Conservation (phyloP, 2,797 vertebrate species). For the Peromyscus aztecus region DNA sequence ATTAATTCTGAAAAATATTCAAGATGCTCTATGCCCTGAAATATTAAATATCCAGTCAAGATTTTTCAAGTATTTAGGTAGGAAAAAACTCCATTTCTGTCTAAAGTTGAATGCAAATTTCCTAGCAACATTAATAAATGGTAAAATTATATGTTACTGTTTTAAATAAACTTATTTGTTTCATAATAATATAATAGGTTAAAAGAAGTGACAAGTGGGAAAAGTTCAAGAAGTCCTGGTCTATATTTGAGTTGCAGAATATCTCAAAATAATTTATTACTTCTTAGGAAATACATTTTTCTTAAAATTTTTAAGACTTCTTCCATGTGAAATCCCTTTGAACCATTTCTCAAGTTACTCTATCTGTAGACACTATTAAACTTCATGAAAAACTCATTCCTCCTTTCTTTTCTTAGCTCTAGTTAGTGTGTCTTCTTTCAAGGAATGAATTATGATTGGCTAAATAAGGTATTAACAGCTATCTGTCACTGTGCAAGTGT, state of each 20-base stretch:
- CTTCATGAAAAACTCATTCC: not conserved
- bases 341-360: not conserved
- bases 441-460: not conserved
- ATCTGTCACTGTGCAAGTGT: not conserved
- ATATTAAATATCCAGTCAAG: not conserved
- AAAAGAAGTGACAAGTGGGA: not conserved
- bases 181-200: not conserved
- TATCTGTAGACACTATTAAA: not conserved
- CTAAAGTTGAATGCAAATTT: not conserved
- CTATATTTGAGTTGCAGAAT: conserved; percentile 37
- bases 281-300: conserved; percentile 46
- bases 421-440: not conserved
- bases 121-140: not conserved
- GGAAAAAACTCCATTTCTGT: not conserved
- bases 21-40: not conserved
- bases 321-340: not conserved
- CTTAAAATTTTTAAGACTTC: not conserved
- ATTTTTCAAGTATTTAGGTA: not conserved
- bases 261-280: not conserved
- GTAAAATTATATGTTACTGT: not conserved
- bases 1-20: not conserved
- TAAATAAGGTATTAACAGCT: not conserved
- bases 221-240: not conserved
- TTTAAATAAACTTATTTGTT: not conserved
- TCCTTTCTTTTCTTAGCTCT: not conserved